Percentiles rank a stretch among this genome's conserved stretches.
Evolutionary conservation across 2,888 invertebrate genomes (phyloP).

Genomic region (Apotomis turbidana): DNA sequence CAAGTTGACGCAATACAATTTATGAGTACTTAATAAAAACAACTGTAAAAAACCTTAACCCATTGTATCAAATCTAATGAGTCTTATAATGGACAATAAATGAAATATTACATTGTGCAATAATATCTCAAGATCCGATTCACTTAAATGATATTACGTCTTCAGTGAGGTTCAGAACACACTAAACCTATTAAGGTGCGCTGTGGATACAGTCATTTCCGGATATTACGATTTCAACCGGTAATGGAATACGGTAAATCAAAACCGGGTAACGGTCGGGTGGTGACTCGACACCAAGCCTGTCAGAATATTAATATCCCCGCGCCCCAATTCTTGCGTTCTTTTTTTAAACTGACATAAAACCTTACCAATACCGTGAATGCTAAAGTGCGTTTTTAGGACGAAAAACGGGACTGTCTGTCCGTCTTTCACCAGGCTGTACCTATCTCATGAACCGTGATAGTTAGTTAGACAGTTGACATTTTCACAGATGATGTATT

Average conservation of each 20-base stretch:
- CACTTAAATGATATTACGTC: not conserved
- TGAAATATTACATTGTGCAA: not conserved
- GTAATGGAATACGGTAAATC: slow-evolving; percentile 56
- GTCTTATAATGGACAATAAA: not conserved
- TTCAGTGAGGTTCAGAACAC: slow-evolving; percentile 13
- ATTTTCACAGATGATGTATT: no score
- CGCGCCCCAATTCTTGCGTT: not conserved
- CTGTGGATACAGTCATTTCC: slow-evolving; percentile 40
- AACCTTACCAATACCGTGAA: not conserved
- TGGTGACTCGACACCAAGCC: slow-evolving; percentile 50
- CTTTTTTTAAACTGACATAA: not conserved
- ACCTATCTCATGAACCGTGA: no score
- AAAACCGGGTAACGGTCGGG: slow-evolving; percentile 49
- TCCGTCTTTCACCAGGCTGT: no score
- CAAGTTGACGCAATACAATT: no score
- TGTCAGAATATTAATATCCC: slow-evolving; percentile 54
- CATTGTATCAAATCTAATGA: no score
- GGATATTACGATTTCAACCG: slow-evolving; percentile 45
- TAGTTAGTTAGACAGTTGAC: no score
- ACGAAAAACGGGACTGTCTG: no score
- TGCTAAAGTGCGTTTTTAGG: not conserved
- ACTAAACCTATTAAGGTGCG: slow-evolving; percentile 32
- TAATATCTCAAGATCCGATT: slow-evolving; percentile 1
- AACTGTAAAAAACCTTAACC: no score
- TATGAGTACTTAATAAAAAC: no score